Percentiles rank a stretch among this genome's conserved stretches.
These are phyloP conservation scores for Camelus dromedarius DNA, from an alignment of 2,113 vertebrate species.

Conservation along the genomic window DNA sequence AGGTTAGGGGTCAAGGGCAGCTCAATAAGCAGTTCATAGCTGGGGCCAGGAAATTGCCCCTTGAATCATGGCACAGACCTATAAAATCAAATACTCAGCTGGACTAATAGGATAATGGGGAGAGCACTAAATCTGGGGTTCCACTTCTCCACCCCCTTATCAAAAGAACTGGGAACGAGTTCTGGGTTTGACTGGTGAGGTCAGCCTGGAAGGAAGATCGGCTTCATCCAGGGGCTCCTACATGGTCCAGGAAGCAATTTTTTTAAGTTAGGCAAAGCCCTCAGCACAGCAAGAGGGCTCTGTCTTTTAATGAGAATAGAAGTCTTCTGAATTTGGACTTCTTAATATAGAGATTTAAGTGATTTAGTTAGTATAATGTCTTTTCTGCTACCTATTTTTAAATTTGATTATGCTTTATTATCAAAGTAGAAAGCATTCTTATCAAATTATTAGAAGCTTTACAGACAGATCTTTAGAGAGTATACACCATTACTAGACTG, in stretches of 20 bases:
- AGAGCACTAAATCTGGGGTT: neutral
- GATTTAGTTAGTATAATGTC: neutral
- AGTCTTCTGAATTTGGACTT: slow-evolving; percentile 53
- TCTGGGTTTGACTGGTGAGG: neutral
- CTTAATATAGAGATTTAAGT: slow-evolving; percentile 16
- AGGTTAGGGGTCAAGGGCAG: neutral
- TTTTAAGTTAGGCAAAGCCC: neutral
- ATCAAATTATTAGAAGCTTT: slow-evolving; percentile 29
- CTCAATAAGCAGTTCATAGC: neutral
- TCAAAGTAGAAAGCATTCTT: slow-evolving; percentile 41
- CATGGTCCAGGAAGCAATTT: neutral
- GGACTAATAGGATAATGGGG: neutral
- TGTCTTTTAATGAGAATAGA: slow-evolving; percentile 8
- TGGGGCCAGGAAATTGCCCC: neutral
- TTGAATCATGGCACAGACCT: neutral
- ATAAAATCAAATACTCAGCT: neutral
- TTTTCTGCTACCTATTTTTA: slow-evolving; percentile 8
- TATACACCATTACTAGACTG: neutral
- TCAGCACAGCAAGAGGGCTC: neutral
- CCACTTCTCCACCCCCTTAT: neutral
- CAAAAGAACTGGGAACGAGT: neutral
- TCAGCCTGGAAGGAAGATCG: neutral
- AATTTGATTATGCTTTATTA: slow-evolving; percentile 2
- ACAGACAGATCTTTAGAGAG: neutral
- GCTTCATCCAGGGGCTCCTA: neutral